phyloP scores from a whole-genome alignment of 2,113 vertebrate species.

The Anseranas semipalmata region DNA sequence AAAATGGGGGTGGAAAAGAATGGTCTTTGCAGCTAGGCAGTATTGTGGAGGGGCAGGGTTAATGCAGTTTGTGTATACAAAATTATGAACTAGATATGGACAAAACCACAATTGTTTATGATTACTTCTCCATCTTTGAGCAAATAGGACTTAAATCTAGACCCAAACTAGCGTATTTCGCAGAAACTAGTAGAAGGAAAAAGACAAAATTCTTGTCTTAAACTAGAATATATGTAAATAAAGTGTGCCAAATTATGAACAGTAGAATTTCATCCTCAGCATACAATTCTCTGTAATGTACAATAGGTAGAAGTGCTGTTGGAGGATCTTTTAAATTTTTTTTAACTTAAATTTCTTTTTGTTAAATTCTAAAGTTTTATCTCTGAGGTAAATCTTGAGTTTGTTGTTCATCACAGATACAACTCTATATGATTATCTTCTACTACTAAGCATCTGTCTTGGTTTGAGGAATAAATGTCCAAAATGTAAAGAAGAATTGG shows the following conservation, averaged over 20 bases:
- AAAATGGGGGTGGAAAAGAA: accelerated
- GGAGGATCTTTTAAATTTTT: background rate
- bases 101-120: background rate
- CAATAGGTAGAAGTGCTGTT: background rate
- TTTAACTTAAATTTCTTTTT: background rate
- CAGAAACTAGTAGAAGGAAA: background rate
- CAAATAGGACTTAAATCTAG: background rate
- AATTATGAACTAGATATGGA: background rate
- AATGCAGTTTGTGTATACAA: background rate
- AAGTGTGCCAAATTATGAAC: background rate
- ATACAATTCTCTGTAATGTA: background rate
- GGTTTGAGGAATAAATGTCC: background rate
- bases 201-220: background rate
- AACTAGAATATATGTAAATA: background rate
- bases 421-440: background rate
- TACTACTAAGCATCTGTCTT: background rate
- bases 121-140: background rate
- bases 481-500: background rate
- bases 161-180: background rate
- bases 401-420: background rate
- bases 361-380: background rate
- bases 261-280: background rate
- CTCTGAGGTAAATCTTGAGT: background rate
- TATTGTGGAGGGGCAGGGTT: background rate
- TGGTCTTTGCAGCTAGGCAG: background rate